Evolutionary conservation across 2,888 invertebrate genomes (phyloP).

Genomic region (Piscicola geometra): DNA sequence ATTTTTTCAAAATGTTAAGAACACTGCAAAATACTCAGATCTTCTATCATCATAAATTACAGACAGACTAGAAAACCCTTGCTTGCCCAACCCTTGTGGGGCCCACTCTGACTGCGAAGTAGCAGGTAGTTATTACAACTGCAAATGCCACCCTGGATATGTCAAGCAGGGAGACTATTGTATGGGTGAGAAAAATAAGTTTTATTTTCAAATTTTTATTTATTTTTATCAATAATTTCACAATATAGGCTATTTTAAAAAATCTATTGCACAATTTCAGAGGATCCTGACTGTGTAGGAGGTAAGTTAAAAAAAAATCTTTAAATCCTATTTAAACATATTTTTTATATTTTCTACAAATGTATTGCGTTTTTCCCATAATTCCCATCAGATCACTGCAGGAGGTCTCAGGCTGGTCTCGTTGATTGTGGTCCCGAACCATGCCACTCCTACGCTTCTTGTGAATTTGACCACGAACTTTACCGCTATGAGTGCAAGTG

Average conservation of each 20-base stretch:
- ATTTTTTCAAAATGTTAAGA: too few species aligned
- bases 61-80: neutral
- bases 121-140: neutral
- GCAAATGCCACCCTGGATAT: neutral
- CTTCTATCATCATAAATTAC: too few species aligned
- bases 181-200: neutral
- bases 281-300: neutral
- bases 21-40: too few species aligned
- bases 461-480: slow-evolving; percentile 9
- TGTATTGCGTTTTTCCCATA: too few species aligned
- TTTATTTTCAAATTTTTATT: neutral
- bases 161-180: neutral
- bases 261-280: neutral
- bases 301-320: neutral
- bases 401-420: neutral
- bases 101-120: neutral
- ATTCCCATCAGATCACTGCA: neutral
- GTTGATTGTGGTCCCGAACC: slow-evolving; percentile 9
- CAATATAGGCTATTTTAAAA: neutral
- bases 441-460: slow-evolving; percentile 5
- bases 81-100: neutral
- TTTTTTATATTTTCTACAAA: too few species aligned
- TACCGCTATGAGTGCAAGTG: slow-evolving; percentile 20
- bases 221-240: too few species aligned
- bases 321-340: neutral